These are phyloP conservation scores for Gobio occitaniae DNA, from an alignment of 2,797 vertebrate species.

Conservation along the genomic window DNA sequence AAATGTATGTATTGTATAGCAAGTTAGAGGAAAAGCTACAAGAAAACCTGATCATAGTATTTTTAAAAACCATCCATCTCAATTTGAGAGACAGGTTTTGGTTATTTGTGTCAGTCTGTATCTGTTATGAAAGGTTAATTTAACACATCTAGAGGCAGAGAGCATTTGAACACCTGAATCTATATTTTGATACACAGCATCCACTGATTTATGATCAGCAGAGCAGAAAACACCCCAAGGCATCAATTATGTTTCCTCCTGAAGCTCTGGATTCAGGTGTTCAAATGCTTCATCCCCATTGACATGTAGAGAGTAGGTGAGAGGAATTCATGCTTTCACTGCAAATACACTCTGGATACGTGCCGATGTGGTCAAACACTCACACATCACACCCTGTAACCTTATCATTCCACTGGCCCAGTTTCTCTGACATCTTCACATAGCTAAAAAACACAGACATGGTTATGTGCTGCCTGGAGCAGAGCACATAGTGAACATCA, in stretches of 20 bases:
- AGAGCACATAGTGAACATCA: background rate
- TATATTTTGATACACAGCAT: background rate
- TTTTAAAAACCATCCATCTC: background rate
- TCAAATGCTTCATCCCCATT: background rate
- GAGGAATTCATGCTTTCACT: conserved; percentile 40
- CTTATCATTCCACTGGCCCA: conserved; percentile 88
- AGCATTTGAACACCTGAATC: conserved; percentile 5
- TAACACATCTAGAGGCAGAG: background rate
- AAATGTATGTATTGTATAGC: background rate
- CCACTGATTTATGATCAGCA: background rate
- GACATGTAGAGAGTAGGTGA: conserved; percentile 20
- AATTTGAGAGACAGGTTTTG: background rate
- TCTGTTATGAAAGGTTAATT: background rate
- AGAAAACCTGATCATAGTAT: background rate
- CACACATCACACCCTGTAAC: conserved; percentile 86
- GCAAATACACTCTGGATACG: conserved; percentile 24
- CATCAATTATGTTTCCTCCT: background rate
- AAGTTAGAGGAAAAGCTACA: background rate
- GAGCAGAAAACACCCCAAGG: background rate
- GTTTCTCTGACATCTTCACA: conserved; percentile 86
- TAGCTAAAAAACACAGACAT: conserved; percentile 86
- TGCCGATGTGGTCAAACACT: conserved; percentile 64
- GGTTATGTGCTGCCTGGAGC: conserved; percentile 47
- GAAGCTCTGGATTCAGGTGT: conserved; percentile 6
- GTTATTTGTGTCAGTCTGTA: conserved; percentile 9